These are phyloP conservation scores for Doryteuthis pealeii DNA, from an alignment of 1,140 invertebrate genomes.

Conservation along the genomic window DNA sequence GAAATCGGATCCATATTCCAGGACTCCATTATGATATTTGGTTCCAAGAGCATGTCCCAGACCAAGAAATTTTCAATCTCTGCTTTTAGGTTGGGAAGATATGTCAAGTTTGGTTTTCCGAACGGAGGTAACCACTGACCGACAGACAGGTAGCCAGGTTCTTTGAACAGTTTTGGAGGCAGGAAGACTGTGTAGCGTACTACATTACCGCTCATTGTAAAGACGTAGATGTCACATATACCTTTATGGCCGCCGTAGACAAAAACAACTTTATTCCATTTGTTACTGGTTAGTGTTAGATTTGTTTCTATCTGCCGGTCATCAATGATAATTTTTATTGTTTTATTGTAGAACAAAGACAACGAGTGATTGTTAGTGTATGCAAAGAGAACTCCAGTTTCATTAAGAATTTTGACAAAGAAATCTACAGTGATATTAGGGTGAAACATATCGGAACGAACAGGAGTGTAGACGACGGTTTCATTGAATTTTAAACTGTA, in stretches of 20 bases:
- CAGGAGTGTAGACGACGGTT: constrained; percentile 23
- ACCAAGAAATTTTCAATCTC: constrained; percentile 35
- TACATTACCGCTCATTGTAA: constrained; percentile 27
- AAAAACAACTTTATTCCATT: constrained; percentile 39
- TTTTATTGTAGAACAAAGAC: constrained; percentile 20
- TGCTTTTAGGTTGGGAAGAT: constrained; percentile 23
- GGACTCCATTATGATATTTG: constrained; percentile 31
- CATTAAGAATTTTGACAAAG: constrained; percentile 22
- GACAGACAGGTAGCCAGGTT: constrained; percentile 27
- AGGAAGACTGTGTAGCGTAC: constrained; percentile 21
- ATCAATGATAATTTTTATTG: constrained; percentile 20
- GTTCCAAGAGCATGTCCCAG: constrained; percentile 30
- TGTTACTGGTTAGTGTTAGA: constrained; percentile 22
- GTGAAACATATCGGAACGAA: constrained; percentile 21
- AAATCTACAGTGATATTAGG: constrained; percentile 33
- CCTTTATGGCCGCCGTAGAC: constrained; percentile 29
- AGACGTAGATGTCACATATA: constrained; percentile 29
- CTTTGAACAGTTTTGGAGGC: constrained; percentile 23
- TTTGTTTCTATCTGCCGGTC: constrained; percentile 20
- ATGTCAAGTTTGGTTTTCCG: constrained; percentile 15
- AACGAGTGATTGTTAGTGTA: constrained; percentile 29
- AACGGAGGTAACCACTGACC: constrained; percentile 34
- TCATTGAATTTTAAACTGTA: constrained; percentile 29
- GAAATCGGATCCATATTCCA: constrained; percentile 29
- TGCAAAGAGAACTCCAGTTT: constrained; percentile 30